Evolutionary conservation across 2,888 invertebrate species (phyloP).

Genomic region (Rhamnusium bicolor): DNA sequence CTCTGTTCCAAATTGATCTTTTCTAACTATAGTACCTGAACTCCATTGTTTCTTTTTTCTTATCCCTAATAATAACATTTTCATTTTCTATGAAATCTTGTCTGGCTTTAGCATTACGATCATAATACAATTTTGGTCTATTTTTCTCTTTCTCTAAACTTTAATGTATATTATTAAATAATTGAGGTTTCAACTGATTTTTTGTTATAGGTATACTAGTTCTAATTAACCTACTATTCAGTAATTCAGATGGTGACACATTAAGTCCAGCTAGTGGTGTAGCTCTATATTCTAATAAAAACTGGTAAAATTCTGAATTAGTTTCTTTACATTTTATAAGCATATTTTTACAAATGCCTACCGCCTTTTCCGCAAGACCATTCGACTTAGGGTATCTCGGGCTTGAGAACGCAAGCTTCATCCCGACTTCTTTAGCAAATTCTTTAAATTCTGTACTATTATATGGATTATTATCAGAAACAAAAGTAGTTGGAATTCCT

Average conservation of each 20-base stretch:
- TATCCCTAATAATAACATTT: too few species aligned
- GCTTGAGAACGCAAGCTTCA: constrained; percentile 39
- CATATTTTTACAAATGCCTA: constrained; percentile 46
- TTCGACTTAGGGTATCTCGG: constrained; percentile 46
- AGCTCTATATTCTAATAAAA: constrained; percentile 38
- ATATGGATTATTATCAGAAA: constrained; percentile 51
- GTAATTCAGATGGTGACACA: constrained; percentile 37
- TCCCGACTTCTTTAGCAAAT: constrained; percentile 43
- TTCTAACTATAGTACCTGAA: not conserved
- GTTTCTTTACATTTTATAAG: constrained; percentile 28
- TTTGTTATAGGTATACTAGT: constrained; percentile 20
- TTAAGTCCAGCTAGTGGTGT: constrained; percentile 37
- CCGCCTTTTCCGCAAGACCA: constrained; percentile 48
- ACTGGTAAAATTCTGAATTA: constrained; percentile 35
- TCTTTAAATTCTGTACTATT: constrained; percentile 43
- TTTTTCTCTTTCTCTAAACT: too few species aligned
- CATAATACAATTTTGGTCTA: too few species aligned
- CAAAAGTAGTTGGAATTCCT: constrained; percentile 42
- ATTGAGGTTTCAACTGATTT: not conserved
- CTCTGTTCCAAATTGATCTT: too few species aligned
- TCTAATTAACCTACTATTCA: constrained; percentile 26
- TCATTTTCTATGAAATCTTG: too few species aligned
- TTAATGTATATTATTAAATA: too few species aligned
- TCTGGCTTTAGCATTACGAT: too few species aligned
- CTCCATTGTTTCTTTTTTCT: too few species aligned